Base-by-base conservation (phyloP, 2,888 invertebrate species). In the Philaethria dido region DNA sequence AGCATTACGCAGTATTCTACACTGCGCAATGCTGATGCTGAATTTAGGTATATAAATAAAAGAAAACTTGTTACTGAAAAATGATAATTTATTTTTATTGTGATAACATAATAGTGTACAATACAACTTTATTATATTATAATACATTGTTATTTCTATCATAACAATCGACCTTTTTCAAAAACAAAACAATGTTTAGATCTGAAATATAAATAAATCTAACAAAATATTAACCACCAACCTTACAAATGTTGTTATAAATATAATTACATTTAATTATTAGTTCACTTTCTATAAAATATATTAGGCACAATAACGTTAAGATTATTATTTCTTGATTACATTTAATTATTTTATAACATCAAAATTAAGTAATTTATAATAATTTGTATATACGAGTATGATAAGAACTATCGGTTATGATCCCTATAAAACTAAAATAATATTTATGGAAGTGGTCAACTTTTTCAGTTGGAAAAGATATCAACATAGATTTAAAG, bases 241-340 rank as follows among this genome's bases (percentile, higher is more conserved):
- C 33, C 20, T 55, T n/a, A 8, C 11, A 39, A n/a, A 39, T 18
- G 0, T 45, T 45, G 18, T 9, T 20, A 55, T 39, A 18, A 4
- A n/a, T 25, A 14, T 48, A 48, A 22, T 14, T 48, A 48, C 20
- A 22, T 22, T 48, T 20, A 22, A 4, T 22, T 22, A 2, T 25
- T 48, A 9, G 20, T 52, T 52, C n/a, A 8, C 3, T n/a, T 48
- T 48, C 8, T 5, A 25, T 50, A n/a, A 9, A 29, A 50, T 50
- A 50, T 50, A 50, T 50, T 50, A 50, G 50, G 50, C 50, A 50
- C 50, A 16, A 50, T 50, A 48, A 50, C 50, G 9, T 50, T 16
- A 16, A 11, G 16, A 29, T 50, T 29, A 16, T 16, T 4, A 20
- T 48, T 48, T 4, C 4, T 29, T 13, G 39, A 39, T 25, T 50